A percentile compares a stretch with the other conserved stretches of the same genome.
phyloP scores from a whole-genome alignment of 2,888 invertebrate genomes.

The Drosophila prostipennis region DNA sequence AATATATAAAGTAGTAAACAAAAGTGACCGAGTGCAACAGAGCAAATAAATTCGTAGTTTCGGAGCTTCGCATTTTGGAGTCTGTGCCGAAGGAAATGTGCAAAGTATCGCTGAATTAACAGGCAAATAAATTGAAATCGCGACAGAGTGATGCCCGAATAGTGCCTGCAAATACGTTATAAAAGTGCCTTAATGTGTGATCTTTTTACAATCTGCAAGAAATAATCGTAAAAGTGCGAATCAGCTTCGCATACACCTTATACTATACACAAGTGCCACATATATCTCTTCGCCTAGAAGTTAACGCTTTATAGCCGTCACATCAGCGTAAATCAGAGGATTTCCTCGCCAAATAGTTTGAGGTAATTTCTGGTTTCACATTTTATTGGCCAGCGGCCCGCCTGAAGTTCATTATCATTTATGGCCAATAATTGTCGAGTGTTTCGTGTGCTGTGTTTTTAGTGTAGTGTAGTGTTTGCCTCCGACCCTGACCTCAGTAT shows the following conservation, averaged over 20 bases:
- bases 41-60: constrained; percentile 32
- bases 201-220: constrained; percentile 36
- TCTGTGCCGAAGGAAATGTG: constrained; percentile 43
- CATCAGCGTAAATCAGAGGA: constrained; percentile 39
- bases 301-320: constrained; percentile 23
- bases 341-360: constrained; percentile 44
- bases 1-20: constrained; percentile 14
- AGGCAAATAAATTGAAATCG: constrained; percentile 29
- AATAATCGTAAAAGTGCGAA: constrained; percentile 37
- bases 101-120: constrained; percentile 23
- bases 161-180: constrained; percentile 43
- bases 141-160: constrained; percentile 26
- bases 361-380: constrained; percentile 60
- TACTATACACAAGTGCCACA: constrained; percentile 6
- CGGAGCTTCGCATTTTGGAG: constrained; percentile 24
- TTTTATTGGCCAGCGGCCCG: constrained; percentile 19
- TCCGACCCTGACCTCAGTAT: constrained; percentile 44
- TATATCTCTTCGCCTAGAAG: constrained; percentile 14
- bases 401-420: constrained; percentile 45
- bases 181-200: constrained; percentile 41
- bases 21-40: constrained; percentile 25
- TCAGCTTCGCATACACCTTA: constrained; percentile 2
- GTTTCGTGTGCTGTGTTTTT: constrained; percentile 12
- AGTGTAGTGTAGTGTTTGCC: background rate
- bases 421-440: constrained; percentile 36